Base-by-base conservation (phyloP, 1,140 invertebrate species). In the Euborellia annulipes region DNA sequence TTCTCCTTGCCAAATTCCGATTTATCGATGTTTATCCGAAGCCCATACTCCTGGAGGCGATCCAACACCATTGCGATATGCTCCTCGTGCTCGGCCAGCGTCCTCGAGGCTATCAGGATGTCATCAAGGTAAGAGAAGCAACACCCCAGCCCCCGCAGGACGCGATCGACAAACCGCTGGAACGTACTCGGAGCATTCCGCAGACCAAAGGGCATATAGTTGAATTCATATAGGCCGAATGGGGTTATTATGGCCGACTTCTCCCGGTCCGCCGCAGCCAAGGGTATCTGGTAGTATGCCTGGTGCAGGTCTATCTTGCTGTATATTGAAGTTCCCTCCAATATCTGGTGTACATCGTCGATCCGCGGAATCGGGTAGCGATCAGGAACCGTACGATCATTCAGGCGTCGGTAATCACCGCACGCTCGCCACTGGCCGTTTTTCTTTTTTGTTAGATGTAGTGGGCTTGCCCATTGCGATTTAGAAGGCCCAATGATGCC, bases 161-260 rank as follows among this genome's bases (percentile, higher is more conserved):
- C 55, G n/a, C 58, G 23, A 50, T 69, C 57, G 41, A 75, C 70
- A 11, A 65, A 60, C 11, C 69, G 45, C 52, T 71, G 64, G 50
- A 72, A 74, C 1, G 61, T 64, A 22, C 65, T 59, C 3, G 58
- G 59, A 8, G 65, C 65, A 51, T 67, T 68, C 17, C 51, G 45
- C 21, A 70, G 53, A 13, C 69, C 66, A 45, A 70, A 68, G 13
- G 49, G 52, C 55, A 69, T 60, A 8, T 48, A 37, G 1, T 48
- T 11, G 49, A 60, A 65, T 46, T 64, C 59, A 27, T 6, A 27
- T 4, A 27, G 23, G 23, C 23, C 23, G 11, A 27, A 27, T 4
- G 23, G 23, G 4, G 23, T 27, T 6, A 27, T 27, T 6, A 27
- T 11, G 23, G 23, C 23, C 11, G 23, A 6, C 11, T 27, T 27